A percentile compares a stretch with the other conserved stretches of the same genome.
Conservation (phyloP, 2,888 invertebrate species). For the Anarsia innoxiella region DNA sequence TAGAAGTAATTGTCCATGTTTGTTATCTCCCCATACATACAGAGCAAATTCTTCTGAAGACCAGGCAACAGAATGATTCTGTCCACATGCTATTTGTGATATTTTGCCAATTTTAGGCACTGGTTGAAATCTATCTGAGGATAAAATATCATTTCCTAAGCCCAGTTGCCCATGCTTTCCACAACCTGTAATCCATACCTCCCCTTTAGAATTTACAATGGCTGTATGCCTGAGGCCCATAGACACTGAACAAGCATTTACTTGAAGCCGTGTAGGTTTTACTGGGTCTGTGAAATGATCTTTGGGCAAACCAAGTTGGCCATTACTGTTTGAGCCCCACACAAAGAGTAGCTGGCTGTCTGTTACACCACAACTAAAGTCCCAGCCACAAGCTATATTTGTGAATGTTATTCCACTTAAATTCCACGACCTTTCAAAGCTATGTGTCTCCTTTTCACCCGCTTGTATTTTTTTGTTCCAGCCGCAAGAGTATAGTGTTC, state of each 20-base stretch:
- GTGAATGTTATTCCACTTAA: conserved; percentile 73
- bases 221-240: conserved; percentile 83
- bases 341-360: conserved; percentile 80
- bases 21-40: conserved; percentile 89
- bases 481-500: conserved; percentile 84
- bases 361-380: conserved; percentile 84
- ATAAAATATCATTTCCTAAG: conserved; percentile 51
- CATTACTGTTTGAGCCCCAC: conserved; percentile 89
- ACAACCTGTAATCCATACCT: conserved; percentile 79
- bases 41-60: conserved; percentile 70
- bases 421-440: conserved; percentile 77
- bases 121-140: conserved; percentile 61
- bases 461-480: conserved; percentile 86
- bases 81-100: conserved; percentile 83
- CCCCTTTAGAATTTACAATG: conserved; percentile 76
- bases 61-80: conserved; percentile 83
- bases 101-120: conserved; percentile 75
- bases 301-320: conserved; percentile 82
- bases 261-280: conserved; percentile 51
- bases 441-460: conserved; percentile 71
- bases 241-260: conserved; percentile 74
- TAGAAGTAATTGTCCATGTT: conserved; percentile 84
- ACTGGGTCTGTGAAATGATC: conserved; percentile 52
- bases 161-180: conserved; percentile 82
- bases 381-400: conserved; percentile 87